Evolutionary conservation across 1,140 invertebrate species (phyloP).

Genomic region (Philotrypesis tridentata): DNA sequence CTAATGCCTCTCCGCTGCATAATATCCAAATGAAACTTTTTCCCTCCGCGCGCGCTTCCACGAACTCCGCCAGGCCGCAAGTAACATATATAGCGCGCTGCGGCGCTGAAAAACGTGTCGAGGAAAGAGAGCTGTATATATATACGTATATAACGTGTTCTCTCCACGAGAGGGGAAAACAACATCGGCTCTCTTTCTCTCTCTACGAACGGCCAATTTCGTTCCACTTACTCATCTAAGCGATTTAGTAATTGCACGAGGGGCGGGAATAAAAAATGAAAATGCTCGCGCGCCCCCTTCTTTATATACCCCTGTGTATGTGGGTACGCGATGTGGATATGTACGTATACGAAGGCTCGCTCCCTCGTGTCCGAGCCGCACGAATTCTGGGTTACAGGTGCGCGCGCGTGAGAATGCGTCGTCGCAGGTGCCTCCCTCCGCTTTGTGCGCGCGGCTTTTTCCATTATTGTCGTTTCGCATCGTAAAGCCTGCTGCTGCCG

Average conservation of each 20-base stretch:
- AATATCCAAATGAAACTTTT: neutral
- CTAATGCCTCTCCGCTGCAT: no score
- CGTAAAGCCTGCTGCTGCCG: conserved; percentile 55
- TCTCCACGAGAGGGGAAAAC: neutral
- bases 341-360: neutral
- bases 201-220: conserved; percentile 28
- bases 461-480: conserved; percentile 63
- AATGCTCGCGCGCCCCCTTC: conserved; percentile 36
- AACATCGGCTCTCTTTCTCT: neutral
- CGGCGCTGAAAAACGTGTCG: neutral
- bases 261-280: conserved; percentile 60
- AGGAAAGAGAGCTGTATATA: neutral
- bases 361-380: conserved; percentile 43
- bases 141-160: neutral
- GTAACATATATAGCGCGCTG: neutral
- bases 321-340: no score
- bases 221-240: conserved; percentile 46
- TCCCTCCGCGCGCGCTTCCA: neutral
- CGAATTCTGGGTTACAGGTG: conserved; percentile 64
- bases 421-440: conserved; percentile 61
- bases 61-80: neutral
- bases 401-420: conserved; percentile 70
- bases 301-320: no score
- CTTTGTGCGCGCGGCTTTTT: conserved; percentile 24
- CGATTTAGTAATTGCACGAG: conserved; percentile 47